Base-by-base conservation (phyloP, 2,888 invertebrate genomes). In the Apoda limacodes region DNA sequence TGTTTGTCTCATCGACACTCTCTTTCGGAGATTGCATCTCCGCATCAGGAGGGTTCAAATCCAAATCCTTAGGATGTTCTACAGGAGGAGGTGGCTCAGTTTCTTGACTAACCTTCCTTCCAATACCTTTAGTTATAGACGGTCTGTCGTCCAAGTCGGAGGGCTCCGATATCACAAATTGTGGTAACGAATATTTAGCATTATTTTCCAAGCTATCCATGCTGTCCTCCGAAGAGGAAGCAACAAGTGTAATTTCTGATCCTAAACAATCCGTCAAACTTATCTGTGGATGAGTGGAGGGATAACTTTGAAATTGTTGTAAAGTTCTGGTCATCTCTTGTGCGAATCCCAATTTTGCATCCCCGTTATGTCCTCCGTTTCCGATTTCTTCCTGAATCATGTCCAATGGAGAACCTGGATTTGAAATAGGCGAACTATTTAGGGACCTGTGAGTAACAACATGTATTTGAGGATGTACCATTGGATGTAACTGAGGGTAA, bases 231-330 rank as follows among this genome's bases (percentile, higher is more conserved):
- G 89, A 89, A 0, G 90, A 89, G 0, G 90, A 90, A 0, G 90
- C 90, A 0, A 92, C 88, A 2, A 92, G 55, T 0, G 92, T 92
- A 0, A 92, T 86, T 66, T 92, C 91, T 4, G 90, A 91, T 1
- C 95, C 95, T 30, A 92, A 83, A 30, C 95, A 94, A 60, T 96
- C 95, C 0, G 96, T 96, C 6, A 96, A 84, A 46, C 93, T 95
- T 37, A 96, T 96, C 65, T 94, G 94, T 0, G 96, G 95, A 59
- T 90, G 87, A 9, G 59, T 75, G 0, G 60, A 42, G 0, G 54
- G 44, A 24, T 61, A 67, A 2, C 36, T 50, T 2, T 65, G 56
- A 13, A 61, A 60, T 48, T 59, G 37, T 50, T 61, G 34, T 50
- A 60, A 36, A 54, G 48, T 45, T 53, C 59, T 36, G 58, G 52